Base-by-base conservation (phyloP, 2,797 vertebrate genomes). In the Acrossocheilus fasciatus region DNA sequence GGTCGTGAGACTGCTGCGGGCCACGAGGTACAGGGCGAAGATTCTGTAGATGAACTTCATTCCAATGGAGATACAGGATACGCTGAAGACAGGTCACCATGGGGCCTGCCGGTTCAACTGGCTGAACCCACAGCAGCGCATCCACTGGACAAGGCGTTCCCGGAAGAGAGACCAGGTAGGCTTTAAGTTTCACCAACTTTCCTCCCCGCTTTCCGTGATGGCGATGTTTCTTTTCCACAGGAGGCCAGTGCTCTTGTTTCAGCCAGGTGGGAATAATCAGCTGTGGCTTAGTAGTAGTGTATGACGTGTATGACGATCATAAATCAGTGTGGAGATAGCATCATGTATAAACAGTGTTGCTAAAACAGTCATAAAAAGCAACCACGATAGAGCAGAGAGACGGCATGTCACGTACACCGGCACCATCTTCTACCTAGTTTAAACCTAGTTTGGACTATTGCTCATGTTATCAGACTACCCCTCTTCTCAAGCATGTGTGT, bases 191-290 rank as follows among this genome's bases (percentile, higher is more conserved):
- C 36, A 70, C 36, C 68, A 70, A 23, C 18, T 70, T 70, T 70
- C 36, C 23, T 72, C 39, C 69, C 20, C 20, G 4, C 39, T 45
- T 72, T 43, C 20, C 69, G 43, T 4, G 2, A 17, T 4, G 10
- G 10, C 11, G 0, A 41, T 4, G 20, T 43, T 72, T 45, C 20
- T 72, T 72, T 72, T 43, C 20, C 39, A 14, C 1, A 6, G 39
- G 69, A 43, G 39, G 39, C 39, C 69, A 72, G 69, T 20, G 20
- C 39, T 72, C 39, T 0, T 4, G 39, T 43, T 72, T 72, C 39
- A 72, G 39, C 69, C 69, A 72, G 39, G 20, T 72, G 39, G 69
- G 20, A n/a, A 72, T 72, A 72, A 43, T 43, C 69, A 72, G 39
- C 20, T 4, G 39, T 20, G 4, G 39, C 39, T 72, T 72, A 45